Evolutionary conservation across 1,140 invertebrate genomes (phyloP), one percentile per base, ranked within the genome.

Genomic region (Meloidogyne hapla): DNA sequence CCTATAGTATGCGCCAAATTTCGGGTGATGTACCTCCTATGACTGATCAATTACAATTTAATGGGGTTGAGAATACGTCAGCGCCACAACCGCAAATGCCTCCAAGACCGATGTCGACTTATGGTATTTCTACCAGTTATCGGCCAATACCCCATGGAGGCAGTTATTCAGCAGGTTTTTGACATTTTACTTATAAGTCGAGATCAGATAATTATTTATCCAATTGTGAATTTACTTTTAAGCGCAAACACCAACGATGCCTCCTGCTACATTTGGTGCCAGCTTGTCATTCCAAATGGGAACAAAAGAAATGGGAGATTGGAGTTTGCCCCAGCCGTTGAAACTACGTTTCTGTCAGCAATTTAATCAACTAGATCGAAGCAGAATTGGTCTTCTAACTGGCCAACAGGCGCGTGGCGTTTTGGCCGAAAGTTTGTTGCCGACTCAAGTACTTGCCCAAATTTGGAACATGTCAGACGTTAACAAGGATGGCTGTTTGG

Each of bases 261-360:
- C 68, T 18, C 23, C 66, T 15, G 40, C 23, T 42, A 33, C 63
- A 10, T 25, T 38, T 64, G 23, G 40, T 23, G 9, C 72, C 5
- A 3, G n/a, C 2, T 33, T 64, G n/a, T 23, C 78, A 15, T 81
- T 81, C 66, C 45, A 42, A 8, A 80, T 81, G 80, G 80, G 80
- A 0, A 71, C 71, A 26, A 82, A 82, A 33, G 77, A 84, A 61
- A 67, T 78, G 21, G 67, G 75, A 23, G 79, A 82, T 40, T 82
- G 81, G 81, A 74, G 80, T 1, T 69, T 82, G 10, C 81, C 81
- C 10, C 94, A 95, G 84, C 91, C 91, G 73, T 92, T 92, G 48
- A 95, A 94, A 88, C 89, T 96, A 63, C 95, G 95, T 88, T 97
- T 96, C 87, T 96, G 93, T 12, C 95, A 98, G 88, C 89, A 95